phyloP scores from a whole-genome alignment of 2,113 vertebrate species.

The Tretioscincus oriximinensis region DNA sequence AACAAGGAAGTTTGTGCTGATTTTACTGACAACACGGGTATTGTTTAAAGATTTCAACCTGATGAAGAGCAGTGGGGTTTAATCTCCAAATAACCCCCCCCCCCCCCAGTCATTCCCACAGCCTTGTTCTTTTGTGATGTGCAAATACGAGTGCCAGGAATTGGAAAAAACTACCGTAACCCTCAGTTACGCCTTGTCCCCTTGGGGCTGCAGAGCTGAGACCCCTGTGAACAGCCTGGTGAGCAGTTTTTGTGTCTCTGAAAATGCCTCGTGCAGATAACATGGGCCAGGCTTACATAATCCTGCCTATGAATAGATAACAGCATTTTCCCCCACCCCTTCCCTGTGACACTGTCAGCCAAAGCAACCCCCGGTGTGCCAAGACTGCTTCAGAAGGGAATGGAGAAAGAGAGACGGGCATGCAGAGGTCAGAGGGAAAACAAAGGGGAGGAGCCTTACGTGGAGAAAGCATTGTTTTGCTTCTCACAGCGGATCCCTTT shows the following conservation, averaged over 20 bases:
- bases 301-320: slow-evolving; percentile 13
- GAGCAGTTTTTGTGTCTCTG: slow-evolving; percentile 31
- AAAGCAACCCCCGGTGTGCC: not conserved
- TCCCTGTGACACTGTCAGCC: not conserved
- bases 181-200: not conserved
- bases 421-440: not conserved
- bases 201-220: too few species aligned
- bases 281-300: slow-evolving; percentile 14
- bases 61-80: not conserved
- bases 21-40: not conserved
- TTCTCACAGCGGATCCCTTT: slow-evolving; percentile 96
- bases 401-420: not conserved
- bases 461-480: slow-evolving; percentile 98
- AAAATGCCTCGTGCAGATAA: slow-evolving; percentile 31
- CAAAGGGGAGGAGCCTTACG: slow-evolving; percentile 77
- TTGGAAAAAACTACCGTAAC: not conserved
- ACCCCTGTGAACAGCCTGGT: not conserved
- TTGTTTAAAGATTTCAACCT: not conserved
- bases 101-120: not conserved
- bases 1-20: not conserved
- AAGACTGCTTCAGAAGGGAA: not conserved
- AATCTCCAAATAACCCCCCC: not conserved
- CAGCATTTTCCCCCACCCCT: not conserved
- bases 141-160: not conserved
- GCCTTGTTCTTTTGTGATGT: not conserved